Conservation (phyloP, 2,888 invertebrate species). For the Epirrhoe tristata region DNA sequence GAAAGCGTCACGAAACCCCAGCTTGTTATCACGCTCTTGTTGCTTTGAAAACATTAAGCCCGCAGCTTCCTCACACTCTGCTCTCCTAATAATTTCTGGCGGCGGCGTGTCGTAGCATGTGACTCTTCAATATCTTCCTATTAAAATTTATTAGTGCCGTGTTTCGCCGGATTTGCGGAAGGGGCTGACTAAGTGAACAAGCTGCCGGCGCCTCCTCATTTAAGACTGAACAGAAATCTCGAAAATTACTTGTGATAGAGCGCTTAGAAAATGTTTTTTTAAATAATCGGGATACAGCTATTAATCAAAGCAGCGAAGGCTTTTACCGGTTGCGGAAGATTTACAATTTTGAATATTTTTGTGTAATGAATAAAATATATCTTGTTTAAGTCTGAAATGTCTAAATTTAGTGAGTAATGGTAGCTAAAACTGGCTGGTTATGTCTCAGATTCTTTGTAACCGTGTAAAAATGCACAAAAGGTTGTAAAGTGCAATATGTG, state of each 20-base stretch:
- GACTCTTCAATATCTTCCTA: constrained; percentile 41
- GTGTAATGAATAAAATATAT: not conserved
- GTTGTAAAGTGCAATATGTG: constrained; percentile 26
- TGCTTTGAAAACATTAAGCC: constrained; percentile 58
- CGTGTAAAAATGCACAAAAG: constrained; percentile 22
- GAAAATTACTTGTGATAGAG: constrained; percentile 18
- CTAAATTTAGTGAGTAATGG: not conserved
- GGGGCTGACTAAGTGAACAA: constrained; percentile 33
- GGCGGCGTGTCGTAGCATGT: constrained; percentile 53
- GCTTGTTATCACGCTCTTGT: constrained; percentile 62
- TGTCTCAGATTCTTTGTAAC: not conserved
- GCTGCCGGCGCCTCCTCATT: constrained; percentile 20
- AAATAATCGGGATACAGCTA: not conserved
- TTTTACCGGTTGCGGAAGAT: not conserved
- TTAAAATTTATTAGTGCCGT: constrained; percentile 33
- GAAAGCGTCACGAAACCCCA: constrained; percentile 60
- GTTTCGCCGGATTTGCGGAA: constrained; percentile 24
- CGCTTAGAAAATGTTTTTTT: constrained; percentile 6
- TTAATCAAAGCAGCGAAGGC: not conserved
- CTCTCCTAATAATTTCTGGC: constrained; percentile 50
- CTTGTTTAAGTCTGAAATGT: not conserved
- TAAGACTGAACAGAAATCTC: constrained; percentile 8
- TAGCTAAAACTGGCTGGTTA: not conserved
- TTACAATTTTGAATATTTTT: not conserved
- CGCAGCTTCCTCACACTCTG: constrained; percentile 29